Evolutionary conservation across 2,113 vertebrate genomes (phyloP), one percentile per base, ranked within the genome.

Genomic region (Chunga burmeisteri): DNA sequence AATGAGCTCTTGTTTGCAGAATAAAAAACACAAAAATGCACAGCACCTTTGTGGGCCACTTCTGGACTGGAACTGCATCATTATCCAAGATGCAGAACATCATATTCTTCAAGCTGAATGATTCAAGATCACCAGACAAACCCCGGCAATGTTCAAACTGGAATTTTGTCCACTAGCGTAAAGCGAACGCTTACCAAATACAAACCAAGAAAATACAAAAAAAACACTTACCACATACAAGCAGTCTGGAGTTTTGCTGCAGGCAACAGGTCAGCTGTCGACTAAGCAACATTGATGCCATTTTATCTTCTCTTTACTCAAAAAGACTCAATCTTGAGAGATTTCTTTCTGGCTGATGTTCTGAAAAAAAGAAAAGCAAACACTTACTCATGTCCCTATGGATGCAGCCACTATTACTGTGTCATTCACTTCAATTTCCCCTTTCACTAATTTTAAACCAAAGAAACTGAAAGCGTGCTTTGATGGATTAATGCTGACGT

Each of bases 241-340:
- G 94, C 46, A 98, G 97, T 83, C 96, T 97, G 81, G 98, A 91
- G 91, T 96, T 98, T 36, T 98, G 98, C 81, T 98, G 98, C 88
- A 99, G 89, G 32, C 97, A 97, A 91, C 97, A 91, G 16, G 97
- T 88, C 65, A 99, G 96, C 61, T 98, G 98, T 58, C 98, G 98
- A 90, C 98, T 96, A 53, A 99, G 98, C 93, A 99, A 73, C 85
- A 98, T 98, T 15, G 98, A 98, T 0, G 98, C 99, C 99, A 99
- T 99, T 98, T 68, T 94, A 42, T 50, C 72, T 67, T 36, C 46
- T 63, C 70, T 81, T 86, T 67, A 52, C 58, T 56, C 88, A 56
- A n/a, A n/a, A 77, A 75, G 65, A 53, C 49, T 80, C 65, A 90
- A 42, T 68, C 77, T 79, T 70, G 83, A 86, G 55, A 74, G 59